Base-by-base conservation (phyloP, 2,113 vertebrate species). In the Oreocharis arfaki region DNA sequence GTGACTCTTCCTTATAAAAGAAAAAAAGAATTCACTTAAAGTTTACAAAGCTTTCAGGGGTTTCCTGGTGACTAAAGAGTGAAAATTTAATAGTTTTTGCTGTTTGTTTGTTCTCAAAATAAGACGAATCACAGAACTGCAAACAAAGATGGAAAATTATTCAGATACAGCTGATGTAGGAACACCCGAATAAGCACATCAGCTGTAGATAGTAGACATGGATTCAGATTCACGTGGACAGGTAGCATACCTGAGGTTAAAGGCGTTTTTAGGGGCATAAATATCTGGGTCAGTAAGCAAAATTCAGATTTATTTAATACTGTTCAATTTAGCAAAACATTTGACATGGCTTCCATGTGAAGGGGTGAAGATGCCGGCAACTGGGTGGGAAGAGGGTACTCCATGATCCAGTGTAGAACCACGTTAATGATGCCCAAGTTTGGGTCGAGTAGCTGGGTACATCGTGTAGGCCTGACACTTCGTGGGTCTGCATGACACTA, bases 341-440 rank as follows among this genome's bases (percentile, higher is more conserved):
- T 92, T 73, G 39, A 1, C 14, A n/a, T 16, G 20, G 3, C 5
- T 76, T 55, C 67, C 27, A 27, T 4, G 3, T 27, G 44, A 64
- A 79, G 20, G 5, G 6, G 6, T 83, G 42, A 75, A 92, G 19
- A 22, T 41, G 6, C 4, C 61, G 17, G 6, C 18, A 63, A 0
- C 1, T 16, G 17, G 1, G 8, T 30, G 32, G 24, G 46, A 57
- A 7, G 12, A 55, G 9, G 7, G 3, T 23, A 17, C 6, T 30
- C 27, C n/a, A 8, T 63, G 15, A 41, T 49, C 63, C 56, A 50
- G 1, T 9, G 10, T 21, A 92, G 70, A 75, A 30, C 11, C 11
- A 10, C 0, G 1, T 37, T 49, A 61, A 53, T 3, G 11, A 49
- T 57, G n/a, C 8, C 7, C 11, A 70, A 13, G 28, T 55, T 65